phyloP scores from a whole-genome alignment of 1,140 invertebrate species.

The Ganaspis sp. region DNA sequence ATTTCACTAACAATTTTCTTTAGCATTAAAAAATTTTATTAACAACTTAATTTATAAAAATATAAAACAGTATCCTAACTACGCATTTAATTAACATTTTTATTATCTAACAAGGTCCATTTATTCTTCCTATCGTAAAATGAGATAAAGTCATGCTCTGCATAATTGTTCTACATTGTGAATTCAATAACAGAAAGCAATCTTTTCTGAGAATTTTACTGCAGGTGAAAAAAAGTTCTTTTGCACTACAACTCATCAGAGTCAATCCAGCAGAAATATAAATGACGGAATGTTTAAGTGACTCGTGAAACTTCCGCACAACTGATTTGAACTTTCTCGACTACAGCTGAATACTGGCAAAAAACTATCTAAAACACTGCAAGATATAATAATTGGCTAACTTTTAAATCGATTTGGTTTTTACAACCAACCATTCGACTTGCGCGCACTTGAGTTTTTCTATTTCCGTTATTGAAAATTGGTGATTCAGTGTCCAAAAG shows the following conservation, averaged over 20 bases:
- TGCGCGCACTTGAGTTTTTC: not conserved
- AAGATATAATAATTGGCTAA: not conserved
- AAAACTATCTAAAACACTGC: not conserved
- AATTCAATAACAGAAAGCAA: not conserved
- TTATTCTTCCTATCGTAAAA: not conserved
- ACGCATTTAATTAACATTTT: slow-evolving; percentile 11
- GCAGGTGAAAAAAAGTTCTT: not conserved
- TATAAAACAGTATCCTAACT: not conserved
- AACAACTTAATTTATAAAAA: not conserved
- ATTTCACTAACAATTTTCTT: not conserved
- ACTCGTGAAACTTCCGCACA: slow-evolving; percentile 15
- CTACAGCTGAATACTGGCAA: not conserved
- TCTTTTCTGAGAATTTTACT: not conserved
- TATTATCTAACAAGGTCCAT: not conserved
- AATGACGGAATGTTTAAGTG: slow-evolving; percentile 1
- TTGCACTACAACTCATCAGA: not conserved
- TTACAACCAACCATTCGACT: not conserved
- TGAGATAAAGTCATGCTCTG: not conserved
- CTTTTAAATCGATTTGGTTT: not conserved
- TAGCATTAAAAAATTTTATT: not conserved
- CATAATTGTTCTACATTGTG: slow-evolving; percentile 8
- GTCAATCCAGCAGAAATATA: slow-evolving; percentile 7
- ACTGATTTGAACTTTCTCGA: slow-evolving; percentile 6
- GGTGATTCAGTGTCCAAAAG: not conserved
- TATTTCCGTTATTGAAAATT: not conserved